A percentile compares a stretch with the other conserved stretches of the same genome.
Conservation (phyloP, 2,797 vertebrate genomes). For the Tadarida brasiliensis region DNA sequence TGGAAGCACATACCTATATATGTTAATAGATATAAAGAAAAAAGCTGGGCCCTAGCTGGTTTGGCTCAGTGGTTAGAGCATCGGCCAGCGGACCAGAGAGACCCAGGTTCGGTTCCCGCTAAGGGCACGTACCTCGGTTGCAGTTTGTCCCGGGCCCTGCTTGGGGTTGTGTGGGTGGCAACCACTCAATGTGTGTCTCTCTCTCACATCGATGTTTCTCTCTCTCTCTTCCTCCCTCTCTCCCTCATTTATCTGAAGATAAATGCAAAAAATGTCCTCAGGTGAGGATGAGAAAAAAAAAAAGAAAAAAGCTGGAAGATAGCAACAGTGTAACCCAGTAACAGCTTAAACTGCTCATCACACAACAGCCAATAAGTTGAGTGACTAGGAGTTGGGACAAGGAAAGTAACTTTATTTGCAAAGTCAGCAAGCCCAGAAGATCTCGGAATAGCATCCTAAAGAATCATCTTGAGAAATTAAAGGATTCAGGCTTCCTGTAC, state of each 20-base stretch:
- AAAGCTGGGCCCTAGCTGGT: not conserved
- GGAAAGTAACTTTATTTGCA: not conserved
- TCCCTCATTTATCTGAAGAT: no score
- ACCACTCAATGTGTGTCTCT: no score
- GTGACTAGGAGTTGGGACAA: not conserved
- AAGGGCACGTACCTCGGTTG: no score
- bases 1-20: not conserved
- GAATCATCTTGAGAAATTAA: not conserved
- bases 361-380: not conserved
- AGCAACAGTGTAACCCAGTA: not conserved
- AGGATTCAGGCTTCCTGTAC: not conserved
- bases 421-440: not conserved
- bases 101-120: no score
- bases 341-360: not conserved
- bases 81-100: no score
- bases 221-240: no score
- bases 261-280: no score
- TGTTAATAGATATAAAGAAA: constrained; percentile 40
- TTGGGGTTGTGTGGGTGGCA: no score
- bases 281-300: no score
- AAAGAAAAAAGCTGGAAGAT: not conserved
- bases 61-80: no score
- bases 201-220: no score
- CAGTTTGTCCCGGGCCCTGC: no score
- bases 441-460: not conserved